These are phyloP conservation scores for Stenurella melanura DNA, from an alignment of 2,888 invertebrate species.

Conservation along the genomic window DNA sequence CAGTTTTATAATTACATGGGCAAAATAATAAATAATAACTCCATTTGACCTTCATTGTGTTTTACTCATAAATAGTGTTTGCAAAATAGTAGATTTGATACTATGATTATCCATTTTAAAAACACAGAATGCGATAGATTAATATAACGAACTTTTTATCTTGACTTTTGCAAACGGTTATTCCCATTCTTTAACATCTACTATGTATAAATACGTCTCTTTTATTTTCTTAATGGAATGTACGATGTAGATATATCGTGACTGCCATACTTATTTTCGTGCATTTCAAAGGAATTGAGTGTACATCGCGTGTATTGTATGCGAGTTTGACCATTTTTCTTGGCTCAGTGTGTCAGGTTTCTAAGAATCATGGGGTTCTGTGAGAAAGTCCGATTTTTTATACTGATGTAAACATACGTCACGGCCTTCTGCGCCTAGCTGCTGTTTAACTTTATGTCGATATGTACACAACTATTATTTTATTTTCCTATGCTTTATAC, in stretches of 20 bases:
- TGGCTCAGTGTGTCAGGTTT: conserved; percentile 73
- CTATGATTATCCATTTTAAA: background rate
- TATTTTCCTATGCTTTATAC: conserved; percentile 39
- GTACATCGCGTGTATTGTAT: conserved; percentile 71
- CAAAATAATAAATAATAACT: background rate
- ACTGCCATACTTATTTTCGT: conserved; percentile 69
- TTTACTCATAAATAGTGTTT: background rate
- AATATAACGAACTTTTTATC: background rate
- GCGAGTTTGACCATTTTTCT: conserved; percentile 73
- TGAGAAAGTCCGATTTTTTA: conserved; percentile 72
- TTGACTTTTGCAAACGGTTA: background rate
- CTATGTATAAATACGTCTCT: background rate
- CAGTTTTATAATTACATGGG: conserved; percentile 1
- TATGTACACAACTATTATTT: conserved; percentile 51
- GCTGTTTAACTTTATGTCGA: conserved; percentile 52
- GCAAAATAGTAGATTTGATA: background rate
- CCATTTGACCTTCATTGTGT: background rate
- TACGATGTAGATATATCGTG: conserved; percentile 68
- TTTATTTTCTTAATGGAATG: conserved; percentile 54
- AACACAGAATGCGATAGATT: background rate
- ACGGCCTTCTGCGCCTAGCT: conserved; percentile 64
- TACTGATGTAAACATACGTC: conserved; percentile 62
- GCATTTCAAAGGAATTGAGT: conserved; percentile 65
- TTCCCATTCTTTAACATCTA: background rate
- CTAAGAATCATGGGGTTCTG: conserved; percentile 72